These are phyloP conservation scores for Drosophila biarmipes DNA, from an alignment of 1,140 invertebrate species.

Conservation along the genomic window DNA sequence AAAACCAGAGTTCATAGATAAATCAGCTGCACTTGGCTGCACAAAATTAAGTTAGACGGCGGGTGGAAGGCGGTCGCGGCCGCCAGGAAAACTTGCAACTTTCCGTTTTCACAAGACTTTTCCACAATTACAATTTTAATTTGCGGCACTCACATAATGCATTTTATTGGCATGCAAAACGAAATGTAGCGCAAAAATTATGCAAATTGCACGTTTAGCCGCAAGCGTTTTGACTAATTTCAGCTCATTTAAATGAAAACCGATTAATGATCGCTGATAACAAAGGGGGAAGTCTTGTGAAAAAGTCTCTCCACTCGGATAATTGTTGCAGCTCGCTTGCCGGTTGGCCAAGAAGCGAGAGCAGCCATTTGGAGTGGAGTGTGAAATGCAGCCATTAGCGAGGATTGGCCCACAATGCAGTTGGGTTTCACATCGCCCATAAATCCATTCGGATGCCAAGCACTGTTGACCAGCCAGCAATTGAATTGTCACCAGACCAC, in stretches of 20 bases:
- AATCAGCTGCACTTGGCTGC: conserved; percentile 58
- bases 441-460: conserved; percentile 26
- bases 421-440: conserved; percentile 22
- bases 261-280: conserved; percentile 53
- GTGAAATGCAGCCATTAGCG: conserved; percentile 36
- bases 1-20: conserved; percentile 30
- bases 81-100: conserved; percentile 50
- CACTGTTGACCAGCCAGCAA: conserved; percentile 12
- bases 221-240: conserved; percentile 59
- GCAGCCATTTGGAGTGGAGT: conserved; percentile 11
- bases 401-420: conserved; percentile 23
- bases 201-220: conserved; percentile 62
- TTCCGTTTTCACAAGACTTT: conserved; percentile 60
- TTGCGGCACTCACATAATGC: conserved; percentile 59
- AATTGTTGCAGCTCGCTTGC: conserved; percentile 25
- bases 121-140: conserved; percentile 70
- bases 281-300: conserved; percentile 49
- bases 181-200: conserved; percentile 51
- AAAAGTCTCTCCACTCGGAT: conserved; percentile 15
- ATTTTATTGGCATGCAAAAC: conserved; percentile 62
- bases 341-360: conserved; percentile 38
- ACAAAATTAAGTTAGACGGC: conserved; percentile 14
- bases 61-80: conserved; percentile 16
- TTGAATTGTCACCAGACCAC: conserved; percentile 33
- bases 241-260: conserved; percentile 60